Conservation (phyloP, 2,113 vertebrate genomes). For the Hirundichthys speculiger region DNA sequence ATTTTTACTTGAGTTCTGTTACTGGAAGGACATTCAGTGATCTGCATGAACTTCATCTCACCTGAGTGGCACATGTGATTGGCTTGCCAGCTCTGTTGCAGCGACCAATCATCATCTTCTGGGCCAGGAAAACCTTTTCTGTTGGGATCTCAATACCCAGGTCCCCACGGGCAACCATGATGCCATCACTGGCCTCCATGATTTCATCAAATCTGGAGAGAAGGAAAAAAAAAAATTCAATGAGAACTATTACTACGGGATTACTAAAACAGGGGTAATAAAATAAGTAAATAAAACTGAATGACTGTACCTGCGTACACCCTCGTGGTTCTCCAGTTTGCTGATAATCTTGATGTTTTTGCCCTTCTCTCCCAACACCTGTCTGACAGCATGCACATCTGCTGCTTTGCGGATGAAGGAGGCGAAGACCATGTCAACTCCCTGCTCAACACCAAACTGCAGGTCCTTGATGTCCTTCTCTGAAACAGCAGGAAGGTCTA, state of each 20-base stretch:
- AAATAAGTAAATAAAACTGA: too few relatives aligned
- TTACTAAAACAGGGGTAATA: too few relatives aligned
- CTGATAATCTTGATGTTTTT: conserved; percentile 99
- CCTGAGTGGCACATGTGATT: conserved; percentile 98
- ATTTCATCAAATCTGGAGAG: conserved; percentile 94
- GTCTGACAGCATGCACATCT: conserved; percentile 91
- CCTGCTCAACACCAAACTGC: conserved; percentile 90
- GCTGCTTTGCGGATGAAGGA: conserved; percentile 97
- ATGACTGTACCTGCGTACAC: conserved; percentile 96
- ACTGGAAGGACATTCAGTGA: too few relatives aligned
- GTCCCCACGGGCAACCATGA: conserved; percentile 98
- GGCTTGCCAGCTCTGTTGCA: conserved; percentile 97
- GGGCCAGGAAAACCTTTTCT: conserved; percentile 96
- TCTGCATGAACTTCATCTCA: conserved; percentile 48
- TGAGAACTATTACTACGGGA: not conserved
- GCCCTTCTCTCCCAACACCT: conserved; percentile 95
- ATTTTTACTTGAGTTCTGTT: too few relatives aligned
- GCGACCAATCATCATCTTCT: conserved; percentile 99
- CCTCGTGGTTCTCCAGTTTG: conserved; percentile 98
- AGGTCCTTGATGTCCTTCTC: conserved; percentile 93
- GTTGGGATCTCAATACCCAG: conserved; percentile 97
- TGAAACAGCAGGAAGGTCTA: conserved; percentile 94
- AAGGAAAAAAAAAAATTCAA: not conserved
- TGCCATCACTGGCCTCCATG: conserved; percentile 97
- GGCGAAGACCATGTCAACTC: conserved; percentile 97